A percentile compares a stretch with the other conserved stretches of the same genome.
phyloP scores from a whole-genome alignment of 2,797 vertebrate genomes.

The Chelidonichthys spinosus region DNA sequence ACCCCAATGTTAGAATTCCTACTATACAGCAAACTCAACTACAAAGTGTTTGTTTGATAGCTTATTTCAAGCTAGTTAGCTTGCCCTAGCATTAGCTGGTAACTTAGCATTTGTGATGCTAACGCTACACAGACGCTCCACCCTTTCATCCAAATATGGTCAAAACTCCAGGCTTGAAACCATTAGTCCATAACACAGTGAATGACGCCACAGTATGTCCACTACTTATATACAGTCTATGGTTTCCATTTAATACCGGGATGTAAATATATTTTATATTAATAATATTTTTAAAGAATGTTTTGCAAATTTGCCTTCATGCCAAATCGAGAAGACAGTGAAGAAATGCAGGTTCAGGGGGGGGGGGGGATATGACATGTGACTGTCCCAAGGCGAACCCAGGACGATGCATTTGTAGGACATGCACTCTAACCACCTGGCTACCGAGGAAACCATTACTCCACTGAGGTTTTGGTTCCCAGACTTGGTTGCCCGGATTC shows the following conservation, averaged over 20 bases:
- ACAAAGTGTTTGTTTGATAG: background rate
- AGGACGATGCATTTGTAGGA: background rate
- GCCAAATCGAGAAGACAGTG: background rate
- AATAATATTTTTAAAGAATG: background rate
- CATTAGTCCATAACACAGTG: background rate
- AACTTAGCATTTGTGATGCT: background rate
- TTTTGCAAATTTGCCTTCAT: background rate
- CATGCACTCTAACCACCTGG: background rate
- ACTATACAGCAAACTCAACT: background rate
- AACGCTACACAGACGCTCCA: background rate
- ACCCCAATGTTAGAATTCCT: background rate
- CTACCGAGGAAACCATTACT: background rate
- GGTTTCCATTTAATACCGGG: background rate
- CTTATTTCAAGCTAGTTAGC: background rate
- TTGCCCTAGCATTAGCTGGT: background rate
- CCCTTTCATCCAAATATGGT: background rate
- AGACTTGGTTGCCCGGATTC: conserved; percentile 10
- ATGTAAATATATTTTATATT: background rate
- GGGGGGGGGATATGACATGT: background rate
- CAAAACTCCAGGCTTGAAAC: background rate
- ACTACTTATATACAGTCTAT: background rate
- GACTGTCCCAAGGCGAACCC: background rate
- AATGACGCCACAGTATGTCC: background rate
- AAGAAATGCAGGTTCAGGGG: background rate
- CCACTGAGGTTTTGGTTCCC: background rate